Conservation (phyloP, 2,797 vertebrate species). For the Myiothlypis chrysogaster region DNA sequence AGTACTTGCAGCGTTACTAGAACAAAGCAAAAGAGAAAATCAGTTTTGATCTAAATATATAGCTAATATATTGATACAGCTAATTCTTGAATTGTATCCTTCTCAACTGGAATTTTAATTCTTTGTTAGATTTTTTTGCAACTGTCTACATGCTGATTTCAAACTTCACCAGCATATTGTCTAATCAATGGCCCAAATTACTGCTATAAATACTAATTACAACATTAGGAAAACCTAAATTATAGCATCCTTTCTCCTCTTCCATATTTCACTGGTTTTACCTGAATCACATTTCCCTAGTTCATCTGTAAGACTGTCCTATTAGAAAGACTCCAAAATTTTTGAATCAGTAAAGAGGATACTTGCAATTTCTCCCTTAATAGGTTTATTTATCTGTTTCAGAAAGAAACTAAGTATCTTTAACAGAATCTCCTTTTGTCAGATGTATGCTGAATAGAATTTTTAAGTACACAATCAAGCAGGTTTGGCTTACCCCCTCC, state of each 20-base stretch:
- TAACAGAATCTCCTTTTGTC: neutral
- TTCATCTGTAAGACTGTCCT: neutral
- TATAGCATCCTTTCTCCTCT: neutral
- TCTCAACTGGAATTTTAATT: neutral
- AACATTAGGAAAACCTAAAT: neutral
- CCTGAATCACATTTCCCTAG: neutral
- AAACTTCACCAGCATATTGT: neutral
- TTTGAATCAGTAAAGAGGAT: neutral
- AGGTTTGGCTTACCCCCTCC: neutral
- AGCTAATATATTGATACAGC: neutral
- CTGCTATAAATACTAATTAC: neutral
- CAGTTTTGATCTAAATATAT: neutral
- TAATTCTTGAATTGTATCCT: neutral
- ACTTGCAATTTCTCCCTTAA: neutral
- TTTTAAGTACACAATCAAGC: neutral
- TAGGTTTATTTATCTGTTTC: neutral
- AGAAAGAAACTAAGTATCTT: neutral
- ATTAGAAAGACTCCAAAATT: neutral
- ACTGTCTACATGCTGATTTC: neutral
- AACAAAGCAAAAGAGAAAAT: constrained; percentile 43
- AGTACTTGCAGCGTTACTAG: constrained; percentile 97
- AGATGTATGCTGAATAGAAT: neutral
- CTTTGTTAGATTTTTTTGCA: neutral
- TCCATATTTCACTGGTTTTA: neutral
- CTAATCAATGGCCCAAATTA: neutral